Base-by-base conservation (phyloP, 2,888 invertebrate genomes). In the Agrochola circellaris region DNA sequence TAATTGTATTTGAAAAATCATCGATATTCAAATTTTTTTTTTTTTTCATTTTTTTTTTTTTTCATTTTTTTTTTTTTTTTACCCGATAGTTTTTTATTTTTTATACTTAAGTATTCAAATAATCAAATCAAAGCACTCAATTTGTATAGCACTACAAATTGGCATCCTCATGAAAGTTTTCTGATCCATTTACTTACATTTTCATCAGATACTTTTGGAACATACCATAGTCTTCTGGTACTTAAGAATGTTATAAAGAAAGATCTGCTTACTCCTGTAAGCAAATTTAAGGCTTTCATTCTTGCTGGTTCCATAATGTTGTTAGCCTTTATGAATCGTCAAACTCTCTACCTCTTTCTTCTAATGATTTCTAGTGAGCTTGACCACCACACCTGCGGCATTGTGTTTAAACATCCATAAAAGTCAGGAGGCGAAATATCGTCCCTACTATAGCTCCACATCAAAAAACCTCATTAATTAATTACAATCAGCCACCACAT, bases 401-500 rank as follows among this genome's bases (percentile, higher is more conserved):
- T 17, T 8, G 2, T n/a, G 2, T 34, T 20, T 9, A 20, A 9
- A 48, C 5, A 2, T 1, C 5, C 26, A 23, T n/a, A 7, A 7
- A 2, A 7, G 5, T 26, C 1, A 45, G 20, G 6, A 48, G 48
- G 17, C 3, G 11, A 13, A 34, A 0, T 6, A 20, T 34, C 15
- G 9, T 20, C n/a, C 20, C 1, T 58, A 13, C 30, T 34, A 23
- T 0, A 6, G 6, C 13, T 20, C 11, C n/a, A 51, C 38, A 54
- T 0, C 4, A 23, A 69, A 7, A 61, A 61, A 13, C 30, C 30
- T 61, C 23, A 23, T 54, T 70, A 54, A 71, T 51, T 56, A 42
- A 75, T 72, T 45, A 62, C 71, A 73, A 73, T 68, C 20, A 65
- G 67, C 67, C 15, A 71, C 83, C 60, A 61, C 61, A 70, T 86